Percentiles rank a stretch among this genome's conserved stretches.
phyloP scores from a whole-genome alignment of 2,797 vertebrate species.

The Artibeus jamaicensis region DNA sequence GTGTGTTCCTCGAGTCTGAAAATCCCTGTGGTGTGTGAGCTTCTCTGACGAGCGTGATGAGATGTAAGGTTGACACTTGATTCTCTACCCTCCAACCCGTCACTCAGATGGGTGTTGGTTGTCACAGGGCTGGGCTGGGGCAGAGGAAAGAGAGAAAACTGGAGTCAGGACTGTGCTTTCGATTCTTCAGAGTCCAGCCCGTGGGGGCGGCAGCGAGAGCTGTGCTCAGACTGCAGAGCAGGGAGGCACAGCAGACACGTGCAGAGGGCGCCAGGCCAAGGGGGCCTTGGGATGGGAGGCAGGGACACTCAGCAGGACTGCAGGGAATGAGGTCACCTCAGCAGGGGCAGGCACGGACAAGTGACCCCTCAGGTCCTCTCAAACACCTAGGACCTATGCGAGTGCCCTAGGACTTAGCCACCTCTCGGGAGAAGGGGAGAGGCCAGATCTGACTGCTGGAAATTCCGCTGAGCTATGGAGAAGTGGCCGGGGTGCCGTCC shows the following conservation, averaged over 20 bases:
- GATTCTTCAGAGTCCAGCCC: not conserved
- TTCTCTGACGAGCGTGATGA: fast-evolving
- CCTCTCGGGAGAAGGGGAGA: fast-evolving
- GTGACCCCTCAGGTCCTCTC: not conserved
- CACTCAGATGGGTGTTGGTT: not conserved
- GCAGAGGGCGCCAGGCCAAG: not conserved
- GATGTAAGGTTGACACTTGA: fast-evolving
- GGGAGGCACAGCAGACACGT: no score
- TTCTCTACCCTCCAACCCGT: no score
- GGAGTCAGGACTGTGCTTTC: not conserved
- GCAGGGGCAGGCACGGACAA: not conserved
- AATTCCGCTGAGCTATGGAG: fast-evolving
- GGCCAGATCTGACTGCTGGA: fast-evolving
- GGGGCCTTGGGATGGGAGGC: not conserved
- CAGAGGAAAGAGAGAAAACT: not conserved
- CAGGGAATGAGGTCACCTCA: not conserved
- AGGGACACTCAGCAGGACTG: not conserved
- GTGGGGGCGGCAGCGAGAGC: not conserved
- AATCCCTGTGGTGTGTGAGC: not conserved
- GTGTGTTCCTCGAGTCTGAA: no score
- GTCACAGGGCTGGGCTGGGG: not conserved
- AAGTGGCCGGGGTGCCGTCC: fast-evolving
- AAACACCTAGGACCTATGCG: fast-evolving
- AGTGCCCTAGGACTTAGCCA: no score
- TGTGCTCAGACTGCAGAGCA: not conserved